Evolutionary conservation across 2,113 vertebrate species (phyloP), one percentile per base, ranked within the genome.

Genomic region (Sinocyclocheilus maitianheensis): DNA sequence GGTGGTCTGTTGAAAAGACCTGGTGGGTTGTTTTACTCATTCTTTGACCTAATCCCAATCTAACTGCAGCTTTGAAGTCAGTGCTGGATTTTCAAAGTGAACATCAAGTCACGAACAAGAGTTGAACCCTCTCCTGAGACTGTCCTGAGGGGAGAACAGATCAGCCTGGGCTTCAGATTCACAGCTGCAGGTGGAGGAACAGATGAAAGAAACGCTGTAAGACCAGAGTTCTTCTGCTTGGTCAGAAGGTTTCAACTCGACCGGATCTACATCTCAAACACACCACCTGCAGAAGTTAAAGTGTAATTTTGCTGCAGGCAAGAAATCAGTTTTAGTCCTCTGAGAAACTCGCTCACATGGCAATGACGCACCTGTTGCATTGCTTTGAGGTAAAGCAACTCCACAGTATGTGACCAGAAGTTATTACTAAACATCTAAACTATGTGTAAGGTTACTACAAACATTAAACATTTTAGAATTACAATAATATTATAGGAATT

Each of bases 161-260:
- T 60, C 55, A 67, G 77, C 79, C 3, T 43, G 75, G 20, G 51
- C 48, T 75, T n/a, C 71, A 40, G 30, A 34, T 34, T 34, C 60
- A 77, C n/a, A 46, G 65, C 26, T 60, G 6, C 22, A 85, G 48
- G 62, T 77, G 20, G 18, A 43, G 8, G 26, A 4, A 30, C 11
- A 51, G 74, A 77, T 77, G 24, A 69, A 69, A 69, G 22, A 11
- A 69, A 51, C 30, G 10, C 63, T 37, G 51, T 75, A 18, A 65
- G 34, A 43, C 37, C 51, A 78, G 58, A 80, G 77, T 18, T 58
- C 13, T n/a, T 69, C 80, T 48, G 5, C 34, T 26, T 34, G 62
- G 43, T 69, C 80, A 51, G n/a, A 67, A 48, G 43, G 24, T 53
- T 69, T 82, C 63, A 82, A 62, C 80, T 81, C 69, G 34, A 51